These are phyloP conservation scores for Siderastrea siderea DNA, from an alignment of 92 coral and sea anemone genomes.

Conservation along the genomic window DNA sequence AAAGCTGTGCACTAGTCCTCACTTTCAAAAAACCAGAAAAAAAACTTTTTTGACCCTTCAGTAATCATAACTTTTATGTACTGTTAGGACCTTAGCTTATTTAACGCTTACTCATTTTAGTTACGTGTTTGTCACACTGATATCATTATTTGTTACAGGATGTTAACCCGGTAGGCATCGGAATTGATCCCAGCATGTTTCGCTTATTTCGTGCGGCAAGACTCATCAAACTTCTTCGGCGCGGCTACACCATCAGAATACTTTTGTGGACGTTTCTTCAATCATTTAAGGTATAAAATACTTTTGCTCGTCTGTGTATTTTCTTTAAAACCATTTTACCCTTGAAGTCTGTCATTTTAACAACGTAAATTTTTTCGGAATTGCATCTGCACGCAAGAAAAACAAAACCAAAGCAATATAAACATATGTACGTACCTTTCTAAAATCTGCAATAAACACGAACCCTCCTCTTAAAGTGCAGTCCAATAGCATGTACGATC, in stretches of 20 bases:
- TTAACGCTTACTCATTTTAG: background rate
- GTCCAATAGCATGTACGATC: too few species aligned
- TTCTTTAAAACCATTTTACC: too few species aligned
- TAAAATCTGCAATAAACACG: too few species aligned
- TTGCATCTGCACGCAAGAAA: background rate
- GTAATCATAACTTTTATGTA: too few species aligned
- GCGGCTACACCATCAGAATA: slow-evolving; percentile 94
- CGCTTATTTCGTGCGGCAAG: slow-evolving; percentile 99
- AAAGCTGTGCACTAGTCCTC: too few species aligned
- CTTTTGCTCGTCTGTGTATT: background rate
- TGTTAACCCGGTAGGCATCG: slow-evolving; percentile 25
- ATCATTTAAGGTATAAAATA: slow-evolving; percentile 87
- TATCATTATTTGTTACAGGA: slow-evolving; percentile 5
- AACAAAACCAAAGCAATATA: too few species aligned
- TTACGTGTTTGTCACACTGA: background rate
- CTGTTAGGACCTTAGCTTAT: background rate
- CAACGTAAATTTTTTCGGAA: background rate
- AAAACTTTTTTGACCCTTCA: too few species aligned
- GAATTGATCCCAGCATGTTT: slow-evolving; percentile 97
- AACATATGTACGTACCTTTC: too few species aligned
- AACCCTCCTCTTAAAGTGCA: too few species aligned
- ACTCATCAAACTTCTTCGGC: slow-evolving; percentile 92
- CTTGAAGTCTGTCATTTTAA: too few species aligned
- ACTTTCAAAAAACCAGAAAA: too few species aligned
- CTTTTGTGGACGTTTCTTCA: slow-evolving; percentile 97